phyloP scores from a whole-genome alignment of 2,113 vertebrate genomes.

The Prinia subflava region DNA sequence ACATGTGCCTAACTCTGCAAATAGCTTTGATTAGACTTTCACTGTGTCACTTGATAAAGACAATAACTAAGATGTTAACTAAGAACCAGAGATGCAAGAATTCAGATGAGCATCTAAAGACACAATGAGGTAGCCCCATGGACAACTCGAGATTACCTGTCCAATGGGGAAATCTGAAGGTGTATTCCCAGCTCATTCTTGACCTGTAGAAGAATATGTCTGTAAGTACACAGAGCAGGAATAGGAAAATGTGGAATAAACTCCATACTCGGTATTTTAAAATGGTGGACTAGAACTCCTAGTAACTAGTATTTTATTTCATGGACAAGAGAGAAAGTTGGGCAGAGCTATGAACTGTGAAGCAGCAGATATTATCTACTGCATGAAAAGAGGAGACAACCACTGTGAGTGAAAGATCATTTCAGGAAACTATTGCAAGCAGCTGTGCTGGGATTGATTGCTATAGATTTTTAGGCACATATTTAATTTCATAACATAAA shows the following conservation, averaged over 20 bases:
- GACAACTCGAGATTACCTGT: not conserved
- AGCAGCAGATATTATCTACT: not conserved
- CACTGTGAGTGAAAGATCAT: not conserved
- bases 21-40: not conserved
- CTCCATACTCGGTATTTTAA: not conserved
- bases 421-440: not conserved
- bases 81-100: not conserved
- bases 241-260: not conserved
- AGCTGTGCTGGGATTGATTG: not conserved
- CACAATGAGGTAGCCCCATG: not conserved
- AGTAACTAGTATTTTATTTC: not conserved
- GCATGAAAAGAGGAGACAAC: not conserved
- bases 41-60: not conserved
- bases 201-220: not conserved
- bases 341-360: not conserved
- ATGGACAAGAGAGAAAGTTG: not conserved
- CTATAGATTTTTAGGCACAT: not conserved
- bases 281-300: not conserved
- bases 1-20: not conserved
- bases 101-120: not conserved
- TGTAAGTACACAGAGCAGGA: not conserved
- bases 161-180: not conserved
- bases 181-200: not conserved
- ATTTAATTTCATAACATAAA: not conserved
- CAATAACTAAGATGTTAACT: not conserved